These are phyloP conservation scores for Nymphalis io DNA, from an alignment of 1,140 invertebrate genomes.

Conservation along the genomic window DNA sequence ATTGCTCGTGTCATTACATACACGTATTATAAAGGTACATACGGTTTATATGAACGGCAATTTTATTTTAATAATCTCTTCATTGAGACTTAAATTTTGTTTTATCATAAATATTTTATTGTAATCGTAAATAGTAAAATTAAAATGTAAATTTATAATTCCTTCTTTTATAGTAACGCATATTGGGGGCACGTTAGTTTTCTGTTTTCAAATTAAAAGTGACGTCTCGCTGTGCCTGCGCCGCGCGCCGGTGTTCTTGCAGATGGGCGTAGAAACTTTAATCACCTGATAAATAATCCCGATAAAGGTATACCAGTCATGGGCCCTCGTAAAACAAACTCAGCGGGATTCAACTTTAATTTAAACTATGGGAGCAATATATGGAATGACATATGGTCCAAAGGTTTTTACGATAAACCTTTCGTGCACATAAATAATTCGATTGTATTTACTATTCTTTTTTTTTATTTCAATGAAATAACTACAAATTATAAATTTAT, in stretches of 20 bases:
- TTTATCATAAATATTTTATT: too few species aligned
- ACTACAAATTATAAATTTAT: not conserved
- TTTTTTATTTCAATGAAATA: not conserved
- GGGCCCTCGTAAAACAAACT: conserved; percentile 29
- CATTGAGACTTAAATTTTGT: too few species aligned
- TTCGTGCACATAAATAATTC: conserved; percentile 29
- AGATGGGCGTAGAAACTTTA: conserved; percentile 21
- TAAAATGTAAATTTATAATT: not conserved
- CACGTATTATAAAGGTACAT: too few species aligned
- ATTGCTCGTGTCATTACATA: too few species aligned
- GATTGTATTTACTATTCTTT: not conserved
- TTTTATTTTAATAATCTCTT: too few species aligned
- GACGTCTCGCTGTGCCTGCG: conserved; percentile 7
- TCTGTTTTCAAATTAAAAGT: conserved; percentile 20
- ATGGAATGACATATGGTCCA: conserved; percentile 21
- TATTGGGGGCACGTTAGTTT: not conserved
- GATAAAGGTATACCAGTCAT: conserved; percentile 20
- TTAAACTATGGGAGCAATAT: conserved; percentile 23
- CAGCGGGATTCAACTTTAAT: conserved; percentile 27
- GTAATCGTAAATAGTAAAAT: too few species aligned
- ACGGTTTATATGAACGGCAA: too few species aligned
- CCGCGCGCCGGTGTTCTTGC: conserved; percentile 10
- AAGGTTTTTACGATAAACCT: conserved; percentile 21
- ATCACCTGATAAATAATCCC: conserved; percentile 27
- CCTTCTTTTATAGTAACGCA: not conserved